phyloP scores from a whole-genome alignment of 2,797 vertebrate genomes.

The Brachyalestes nurse region DNA sequence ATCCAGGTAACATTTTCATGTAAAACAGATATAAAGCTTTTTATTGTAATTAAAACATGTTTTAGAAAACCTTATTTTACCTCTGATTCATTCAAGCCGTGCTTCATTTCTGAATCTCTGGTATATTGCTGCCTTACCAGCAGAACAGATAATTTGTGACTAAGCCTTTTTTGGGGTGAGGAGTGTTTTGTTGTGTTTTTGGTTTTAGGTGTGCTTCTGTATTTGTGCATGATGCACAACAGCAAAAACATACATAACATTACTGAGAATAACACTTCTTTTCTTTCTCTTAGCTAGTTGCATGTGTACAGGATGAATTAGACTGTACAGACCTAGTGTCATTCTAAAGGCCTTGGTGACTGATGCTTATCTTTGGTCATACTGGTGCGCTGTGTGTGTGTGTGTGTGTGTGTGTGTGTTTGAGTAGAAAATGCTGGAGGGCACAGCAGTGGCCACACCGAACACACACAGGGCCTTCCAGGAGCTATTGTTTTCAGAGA shows the following conservation, averaged over 20 bases:
- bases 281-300: neutral
- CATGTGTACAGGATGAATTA: too few relatives aligned
- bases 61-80: neutral
- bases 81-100: neutral
- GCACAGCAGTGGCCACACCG: constrained; percentile 22
- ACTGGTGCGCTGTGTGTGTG: neutral
- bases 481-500: constrained; percentile 60
- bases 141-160: neutral
- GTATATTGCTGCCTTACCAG: neutral
- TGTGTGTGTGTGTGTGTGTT: constrained; percentile 13
- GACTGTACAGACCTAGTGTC: neutral
- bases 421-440: constrained; percentile 23
- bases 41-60: neutral
- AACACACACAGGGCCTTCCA: constrained; percentile 29
- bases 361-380: neutral
- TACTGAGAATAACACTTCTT: neutral
- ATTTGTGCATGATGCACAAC: neutral
- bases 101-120: neutral
- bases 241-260: neutral
- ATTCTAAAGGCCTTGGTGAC: neutral
- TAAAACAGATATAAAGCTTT: neutral
- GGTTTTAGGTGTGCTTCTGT: neutral
- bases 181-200: neutral
- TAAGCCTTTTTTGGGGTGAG: neutral
- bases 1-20: neutral